These are phyloP conservation scores for Lepidurus arcticus DNA, from an alignment of 1,140 invertebrate genomes.

Conservation along the genomic window DNA sequence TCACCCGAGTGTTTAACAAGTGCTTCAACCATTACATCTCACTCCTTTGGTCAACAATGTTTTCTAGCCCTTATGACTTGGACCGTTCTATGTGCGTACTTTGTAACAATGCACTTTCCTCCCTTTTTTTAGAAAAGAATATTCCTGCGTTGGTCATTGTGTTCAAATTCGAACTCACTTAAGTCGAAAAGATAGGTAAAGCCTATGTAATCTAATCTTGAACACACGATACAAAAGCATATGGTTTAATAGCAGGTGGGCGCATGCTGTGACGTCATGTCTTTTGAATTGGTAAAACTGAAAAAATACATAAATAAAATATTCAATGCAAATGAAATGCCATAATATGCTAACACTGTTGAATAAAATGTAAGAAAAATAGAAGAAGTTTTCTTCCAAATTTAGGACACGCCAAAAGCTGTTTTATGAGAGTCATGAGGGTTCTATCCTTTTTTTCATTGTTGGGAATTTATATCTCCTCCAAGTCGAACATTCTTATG, in stretches of 20 bases:
- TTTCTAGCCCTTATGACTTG: not conserved
- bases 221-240: not conserved
- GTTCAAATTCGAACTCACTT: not conserved
- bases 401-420: not conserved
- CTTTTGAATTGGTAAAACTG: not conserved
- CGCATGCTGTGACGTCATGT: not conserved
- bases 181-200: too few relatives aligned
- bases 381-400: not conserved
- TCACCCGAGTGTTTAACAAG: conserved; percentile 17
- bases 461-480: not conserved
- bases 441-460: not conserved
- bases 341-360: not conserved
- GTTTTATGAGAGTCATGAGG: conserved; percentile 1
- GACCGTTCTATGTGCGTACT: not conserved
- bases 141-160: not conserved
- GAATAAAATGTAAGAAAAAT: not conserved
- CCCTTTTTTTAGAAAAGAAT: too few relatives aligned
- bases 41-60: conserved; percentile 6
- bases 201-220: not conserved
- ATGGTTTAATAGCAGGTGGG: not conserved
- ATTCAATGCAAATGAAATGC: not conserved
- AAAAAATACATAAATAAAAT: not conserved
- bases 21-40: conserved; percentile 3
- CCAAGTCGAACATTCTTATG: not conserved
- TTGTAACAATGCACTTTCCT: not conserved